A percentile compares a stretch with the other conserved stretches of the same genome.
Evolutionary conservation across 1,140 invertebrate genomes (phyloP).

Genomic region (Oncopeltus fasciatus): DNA sequence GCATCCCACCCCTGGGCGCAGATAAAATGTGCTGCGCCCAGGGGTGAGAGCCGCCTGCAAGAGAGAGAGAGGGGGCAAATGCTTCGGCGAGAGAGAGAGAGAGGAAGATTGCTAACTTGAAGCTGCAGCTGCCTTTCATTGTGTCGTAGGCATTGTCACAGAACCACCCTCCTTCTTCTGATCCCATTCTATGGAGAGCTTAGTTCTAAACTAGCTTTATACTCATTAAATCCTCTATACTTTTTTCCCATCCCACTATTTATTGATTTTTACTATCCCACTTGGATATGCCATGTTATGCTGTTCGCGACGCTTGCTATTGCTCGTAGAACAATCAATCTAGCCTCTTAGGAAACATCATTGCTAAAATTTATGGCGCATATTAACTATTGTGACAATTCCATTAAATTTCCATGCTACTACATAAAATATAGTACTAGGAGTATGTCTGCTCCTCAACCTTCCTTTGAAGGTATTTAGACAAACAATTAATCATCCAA

Average conservation of each 20-base stretch:
- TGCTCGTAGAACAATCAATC: too few species aligned
- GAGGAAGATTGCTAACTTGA: slow-evolving; percentile 1
- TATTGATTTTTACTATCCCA: background rate
- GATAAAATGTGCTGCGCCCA: slow-evolving; percentile 1
- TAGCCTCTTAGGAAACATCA: too few species aligned
- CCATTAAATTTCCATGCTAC: too few species aligned
- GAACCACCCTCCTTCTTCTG: slow-evolving; percentile 4
- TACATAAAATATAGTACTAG: too few species aligned
- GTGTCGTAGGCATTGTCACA: background rate
- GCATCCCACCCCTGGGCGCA: background rate
- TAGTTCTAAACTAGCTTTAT: background rate
- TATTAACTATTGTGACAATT: too few species aligned
- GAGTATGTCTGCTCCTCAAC: too few species aligned
- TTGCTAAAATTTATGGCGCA: too few species aligned
- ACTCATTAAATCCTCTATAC: slow-evolving; percentile 5
- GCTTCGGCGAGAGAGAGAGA: background rate
- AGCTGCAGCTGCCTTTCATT: slow-evolving; percentile 1
- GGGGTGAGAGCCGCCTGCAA: too few species aligned
- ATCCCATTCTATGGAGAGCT: slow-evolving; percentile 2
- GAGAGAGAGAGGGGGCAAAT: background rate
- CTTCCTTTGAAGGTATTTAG: too few species aligned
- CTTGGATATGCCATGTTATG: too few species aligned
- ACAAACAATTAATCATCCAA: too few species aligned
- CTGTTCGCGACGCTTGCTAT: too few species aligned
- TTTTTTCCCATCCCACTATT: background rate